Percentiles rank a stretch among this genome's conserved stretches.
These are phyloP conservation scores for Pseudobourletiella spinata DNA, from an alignment of 1,140 invertebrate genomes.

Conservation along the genomic window DNA sequence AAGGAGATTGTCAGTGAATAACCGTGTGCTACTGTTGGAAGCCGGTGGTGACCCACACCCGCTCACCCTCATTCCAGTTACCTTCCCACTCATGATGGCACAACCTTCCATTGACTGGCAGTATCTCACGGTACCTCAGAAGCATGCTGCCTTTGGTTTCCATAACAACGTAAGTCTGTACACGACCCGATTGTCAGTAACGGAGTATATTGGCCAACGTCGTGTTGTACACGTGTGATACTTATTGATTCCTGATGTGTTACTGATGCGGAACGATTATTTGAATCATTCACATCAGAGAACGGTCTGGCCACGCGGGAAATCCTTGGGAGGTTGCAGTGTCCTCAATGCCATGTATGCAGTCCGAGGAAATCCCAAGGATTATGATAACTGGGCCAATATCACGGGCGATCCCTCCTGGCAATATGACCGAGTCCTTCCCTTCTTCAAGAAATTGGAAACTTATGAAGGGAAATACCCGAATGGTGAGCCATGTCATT, in stretches of 20 bases:
- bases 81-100: background rate
- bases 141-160: background rate
- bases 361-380: too few relatives aligned
- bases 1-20: background rate
- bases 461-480: slow-evolving; percentile 3
- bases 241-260: too few relatives aligned
- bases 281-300: too few relatives aligned
- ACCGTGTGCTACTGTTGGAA: background rate
- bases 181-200: too few relatives aligned
- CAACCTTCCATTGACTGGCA: background rate
- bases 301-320: background rate
- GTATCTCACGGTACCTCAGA: background rate
- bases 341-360: slow-evolving; percentile 78
- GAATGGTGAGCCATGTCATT: background rate
- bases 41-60: background rate
- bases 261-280: too few relatives aligned
- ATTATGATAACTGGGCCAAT: too few relatives aligned
- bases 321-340: background rate
- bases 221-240: too few relatives aligned
- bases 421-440: slow-evolving; percentile 41
- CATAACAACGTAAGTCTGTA: background rate
- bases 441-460: slow-evolving; percentile 38
- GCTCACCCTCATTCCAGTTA: background rate
- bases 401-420: too few relatives aligned
- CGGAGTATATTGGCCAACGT: too few relatives aligned